These are phyloP conservation scores for Notiomystis cincta DNA, from an alignment of 2,113 vertebrate species.

Conservation along the genomic window DNA sequence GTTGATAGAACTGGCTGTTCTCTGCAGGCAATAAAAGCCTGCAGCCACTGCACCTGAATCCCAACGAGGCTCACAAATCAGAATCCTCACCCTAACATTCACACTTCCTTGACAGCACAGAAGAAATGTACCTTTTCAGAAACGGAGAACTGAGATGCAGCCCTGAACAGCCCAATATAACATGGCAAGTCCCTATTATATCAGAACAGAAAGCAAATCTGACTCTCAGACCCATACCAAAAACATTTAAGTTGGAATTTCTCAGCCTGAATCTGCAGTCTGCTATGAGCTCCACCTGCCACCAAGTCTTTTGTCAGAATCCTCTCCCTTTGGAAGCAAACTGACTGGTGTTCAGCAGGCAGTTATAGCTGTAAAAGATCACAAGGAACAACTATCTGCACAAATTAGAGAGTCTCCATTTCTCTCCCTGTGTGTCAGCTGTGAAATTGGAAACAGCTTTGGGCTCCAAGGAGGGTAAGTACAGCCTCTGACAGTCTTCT, in stretches of 20 bases:
- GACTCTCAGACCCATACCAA: not conserved
- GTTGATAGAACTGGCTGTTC: not conserved
- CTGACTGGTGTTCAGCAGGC: not conserved
- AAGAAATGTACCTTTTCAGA: not conserved
- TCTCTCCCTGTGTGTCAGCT: not conserved
- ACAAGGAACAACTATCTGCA: not conserved
- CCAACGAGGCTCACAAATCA: not conserved
- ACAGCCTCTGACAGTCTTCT: not conserved
- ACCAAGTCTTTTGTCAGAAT: not conserved
- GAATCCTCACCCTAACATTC: not conserved
- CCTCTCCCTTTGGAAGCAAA: not conserved
- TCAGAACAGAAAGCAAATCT: constrained; percentile 10
- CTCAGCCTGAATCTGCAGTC: not conserved
- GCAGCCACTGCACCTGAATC: not conserved
- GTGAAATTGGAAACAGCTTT: not conserved
- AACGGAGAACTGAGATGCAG: not conserved
- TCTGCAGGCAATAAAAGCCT: not conserved
- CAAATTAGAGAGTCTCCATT: not conserved
- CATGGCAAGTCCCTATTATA: not conserved
- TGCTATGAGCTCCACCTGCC: not conserved
- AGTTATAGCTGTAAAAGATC: not conserved
- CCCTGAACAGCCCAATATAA: not conserved
- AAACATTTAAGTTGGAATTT: constrained; percentile 34
- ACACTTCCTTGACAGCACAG: not conserved
- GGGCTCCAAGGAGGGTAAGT: not conserved